These are phyloP conservation scores for Meteorus cinctellus DNA, from an alignment of 2,888 invertebrate species.

Conservation along the genomic window DNA sequence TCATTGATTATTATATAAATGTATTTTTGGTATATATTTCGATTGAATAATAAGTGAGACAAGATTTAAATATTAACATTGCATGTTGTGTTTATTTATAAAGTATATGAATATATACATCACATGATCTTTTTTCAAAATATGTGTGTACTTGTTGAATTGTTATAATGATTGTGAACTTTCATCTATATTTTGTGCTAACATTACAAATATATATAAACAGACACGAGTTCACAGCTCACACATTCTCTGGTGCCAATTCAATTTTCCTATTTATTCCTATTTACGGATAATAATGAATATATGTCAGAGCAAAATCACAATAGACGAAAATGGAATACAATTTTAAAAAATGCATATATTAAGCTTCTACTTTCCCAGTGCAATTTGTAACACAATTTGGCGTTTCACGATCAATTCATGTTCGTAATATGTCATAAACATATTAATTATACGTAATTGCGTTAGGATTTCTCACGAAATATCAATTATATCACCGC, in stretches of 20 bases:
- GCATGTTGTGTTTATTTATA: not conserved
- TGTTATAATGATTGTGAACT: not conserved
- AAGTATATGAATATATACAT: not conserved
- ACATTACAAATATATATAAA: not conserved
- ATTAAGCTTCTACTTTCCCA: not conserved
- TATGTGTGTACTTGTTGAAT: constrained; percentile 7
- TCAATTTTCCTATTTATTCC: constrained; percentile 1
- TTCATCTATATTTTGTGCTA: not conserved
- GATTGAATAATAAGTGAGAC: not conserved
- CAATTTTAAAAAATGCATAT: not conserved
- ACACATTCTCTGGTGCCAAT: constrained; percentile 16
- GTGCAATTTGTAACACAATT: not conserved
- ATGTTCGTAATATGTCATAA: too few relatives aligned
- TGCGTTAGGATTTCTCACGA: constrained; percentile 23
- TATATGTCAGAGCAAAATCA: not conserved
- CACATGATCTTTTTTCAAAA: not conserved
- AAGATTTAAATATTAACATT: not conserved
- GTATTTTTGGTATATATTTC: not conserved
- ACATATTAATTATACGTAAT: constrained; percentile 8
- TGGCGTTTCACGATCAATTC: too few relatives aligned
- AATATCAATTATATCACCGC: constrained; percentile 44
- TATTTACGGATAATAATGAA: not conserved
- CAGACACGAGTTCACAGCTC: not conserved
- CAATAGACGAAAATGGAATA: not conserved
- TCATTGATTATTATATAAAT: not conserved